phyloP scores from a whole-genome alignment of 2,113 vertebrate species.

The Sitta europaea region DNA sequence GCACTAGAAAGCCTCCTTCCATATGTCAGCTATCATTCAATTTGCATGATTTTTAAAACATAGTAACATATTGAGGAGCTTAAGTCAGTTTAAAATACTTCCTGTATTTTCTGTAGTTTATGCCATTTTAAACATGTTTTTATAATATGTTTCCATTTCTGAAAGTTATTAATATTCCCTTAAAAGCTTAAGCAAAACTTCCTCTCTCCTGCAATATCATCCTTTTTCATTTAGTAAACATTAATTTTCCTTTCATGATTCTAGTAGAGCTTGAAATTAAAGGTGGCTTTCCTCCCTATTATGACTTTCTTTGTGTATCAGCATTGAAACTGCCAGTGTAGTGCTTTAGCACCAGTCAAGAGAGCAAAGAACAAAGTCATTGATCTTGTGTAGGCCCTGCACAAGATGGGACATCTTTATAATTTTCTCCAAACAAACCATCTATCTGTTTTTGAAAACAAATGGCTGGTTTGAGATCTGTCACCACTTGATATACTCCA shows the following conservation, averaged over 20 bases:
- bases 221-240: slow-evolving; percentile 42
- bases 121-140: neutral
- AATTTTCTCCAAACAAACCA: neutral
- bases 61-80: neutral
- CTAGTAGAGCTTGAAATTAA: slow-evolving; percentile 60
- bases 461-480: neutral
- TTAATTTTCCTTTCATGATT: slow-evolving; percentile 48
- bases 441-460: neutral
- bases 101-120: neutral
- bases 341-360: neutral
- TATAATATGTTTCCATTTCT: neutral
- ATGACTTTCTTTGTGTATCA: neutral
- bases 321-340: neutral
- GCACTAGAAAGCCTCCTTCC: neutral
- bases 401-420: neutral
- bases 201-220: neutral
- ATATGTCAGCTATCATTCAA: neutral
- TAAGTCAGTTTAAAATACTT: neutral
- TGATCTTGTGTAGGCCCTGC: neutral
- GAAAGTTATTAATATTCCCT: neutral
- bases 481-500: neutral
- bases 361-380: neutral
- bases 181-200: slow-evolving; percentile 26
- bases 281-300: slow-evolving; percentile 16
- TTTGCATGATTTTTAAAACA: neutral